Evolutionary conservation across 2,797 vertebrate genomes (phyloP).

Genomic region (Siniperca obscura): DNA sequence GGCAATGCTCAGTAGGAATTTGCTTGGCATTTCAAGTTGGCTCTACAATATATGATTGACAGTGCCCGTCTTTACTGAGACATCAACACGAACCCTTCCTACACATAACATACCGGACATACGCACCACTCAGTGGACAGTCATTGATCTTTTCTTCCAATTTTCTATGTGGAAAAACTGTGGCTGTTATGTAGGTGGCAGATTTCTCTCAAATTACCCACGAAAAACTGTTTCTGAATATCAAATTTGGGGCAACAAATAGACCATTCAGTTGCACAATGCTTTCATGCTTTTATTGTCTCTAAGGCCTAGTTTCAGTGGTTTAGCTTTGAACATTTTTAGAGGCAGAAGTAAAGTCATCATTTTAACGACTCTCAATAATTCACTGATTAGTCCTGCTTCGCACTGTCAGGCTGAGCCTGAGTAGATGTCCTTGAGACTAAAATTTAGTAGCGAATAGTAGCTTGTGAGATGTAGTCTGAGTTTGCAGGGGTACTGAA

Average conservation of each 20-base stretch:
- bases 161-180: constrained; percentile 29
- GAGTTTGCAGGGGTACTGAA: background rate
- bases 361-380: background rate
- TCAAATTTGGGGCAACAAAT: background rate
- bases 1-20: constrained; percentile 46
- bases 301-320: background rate
- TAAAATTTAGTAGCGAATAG: background rate
- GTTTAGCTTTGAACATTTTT: constrained; percentile 4
- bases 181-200: constrained; percentile 43
- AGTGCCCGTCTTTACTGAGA: constrained; percentile 38
- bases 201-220: constrained; percentile 24
- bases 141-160: constrained; percentile 44
- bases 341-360: background rate
- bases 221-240: background rate
- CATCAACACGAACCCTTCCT: constrained; percentile 47
- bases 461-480: background rate
- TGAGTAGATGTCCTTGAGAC: constrained; percentile 12
- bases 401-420: background rate
- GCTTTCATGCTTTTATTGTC: background rate
- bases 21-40: constrained; percentile 59
- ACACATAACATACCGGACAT: constrained; percentile 43
- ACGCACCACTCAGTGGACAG: constrained; percentile 31
- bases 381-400: background rate
- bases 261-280: background rate
- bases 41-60: constrained; percentile 47